Evolutionary conservation across 2,797 vertebrate species (phyloP).

Genomic region (Xiphorhynchus erythropygius): DNA sequence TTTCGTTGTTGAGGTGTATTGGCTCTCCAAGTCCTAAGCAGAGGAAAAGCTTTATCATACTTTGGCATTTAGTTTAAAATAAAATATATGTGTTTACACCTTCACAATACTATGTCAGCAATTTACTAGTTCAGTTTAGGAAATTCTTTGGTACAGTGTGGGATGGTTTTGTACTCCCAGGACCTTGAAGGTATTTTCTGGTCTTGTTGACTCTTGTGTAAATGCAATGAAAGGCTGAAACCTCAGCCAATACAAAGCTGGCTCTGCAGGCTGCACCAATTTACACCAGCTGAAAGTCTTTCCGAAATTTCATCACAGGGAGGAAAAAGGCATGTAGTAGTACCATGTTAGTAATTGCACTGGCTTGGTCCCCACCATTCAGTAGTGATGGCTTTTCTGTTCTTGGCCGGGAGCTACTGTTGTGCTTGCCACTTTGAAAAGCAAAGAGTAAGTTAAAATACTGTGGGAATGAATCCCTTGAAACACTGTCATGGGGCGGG

Average conservation of each 20-base stretch:
- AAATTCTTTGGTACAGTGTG: background rate
- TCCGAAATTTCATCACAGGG: background rate
- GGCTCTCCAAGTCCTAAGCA: background rate
- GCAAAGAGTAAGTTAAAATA: constrained; percentile 25
- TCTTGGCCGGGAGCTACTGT: constrained; percentile 41
- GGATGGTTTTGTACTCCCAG: constrained; percentile 18
- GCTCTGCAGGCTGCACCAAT: constrained; percentile 1
- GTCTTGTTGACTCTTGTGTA: constrained; percentile 39
- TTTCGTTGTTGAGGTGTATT: background rate
- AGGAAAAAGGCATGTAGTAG: background rate
- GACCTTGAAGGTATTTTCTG: constrained; percentile 36
- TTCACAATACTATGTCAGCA: background rate
- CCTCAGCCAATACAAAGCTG: constrained; percentile 45
- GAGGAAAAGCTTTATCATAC: background rate
- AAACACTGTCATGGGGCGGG: background rate
- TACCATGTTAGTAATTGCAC: background rate
- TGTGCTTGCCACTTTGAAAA: constrained; percentile 39
- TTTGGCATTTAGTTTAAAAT: background rate
- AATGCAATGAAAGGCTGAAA: constrained; percentile 45
- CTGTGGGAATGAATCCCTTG: constrained; percentile 14
- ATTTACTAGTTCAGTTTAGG: background rate
- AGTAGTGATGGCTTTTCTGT: background rate
- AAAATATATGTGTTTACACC: background rate
- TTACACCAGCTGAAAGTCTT: background rate
- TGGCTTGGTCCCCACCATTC: background rate